These are phyloP conservation scores for Thymallus thymallus DNA, from an alignment of 2,113 vertebrate species.

Conservation along the genomic window DNA sequence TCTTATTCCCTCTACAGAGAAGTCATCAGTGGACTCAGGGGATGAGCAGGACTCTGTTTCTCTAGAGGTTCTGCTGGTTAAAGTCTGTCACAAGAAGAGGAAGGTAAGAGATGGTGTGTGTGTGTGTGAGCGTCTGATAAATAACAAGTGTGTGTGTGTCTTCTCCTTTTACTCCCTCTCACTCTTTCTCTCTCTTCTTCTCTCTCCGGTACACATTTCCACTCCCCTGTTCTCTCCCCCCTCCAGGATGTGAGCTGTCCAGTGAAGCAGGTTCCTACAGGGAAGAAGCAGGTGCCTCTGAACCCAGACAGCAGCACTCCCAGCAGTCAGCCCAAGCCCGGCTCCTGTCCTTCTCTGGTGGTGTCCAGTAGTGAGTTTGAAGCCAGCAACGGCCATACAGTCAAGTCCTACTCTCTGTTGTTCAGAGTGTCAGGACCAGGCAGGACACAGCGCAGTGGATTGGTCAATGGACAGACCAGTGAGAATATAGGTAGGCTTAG, in stretches of 20 bases:
- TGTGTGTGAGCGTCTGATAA: not conserved
- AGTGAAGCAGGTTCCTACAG: constrained; percentile 98
- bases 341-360: constrained; percentile 92
- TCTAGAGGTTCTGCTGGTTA: constrained; percentile 97
- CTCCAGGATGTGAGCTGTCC: constrained; percentile 97
- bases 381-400: constrained; percentile 98
- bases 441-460: constrained; percentile 80
- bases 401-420: constrained; percentile 97
- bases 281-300: constrained; percentile 99
- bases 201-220: not conserved
- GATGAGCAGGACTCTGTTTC: constrained; percentile 97
- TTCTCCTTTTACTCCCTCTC: not conserved
- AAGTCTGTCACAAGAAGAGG: constrained; percentile 99
- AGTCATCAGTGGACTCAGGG: constrained; percentile 96
- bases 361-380: constrained; percentile 99
- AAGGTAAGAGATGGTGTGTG: constrained; percentile 87
- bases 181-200: not conserved
- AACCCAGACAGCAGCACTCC: constrained; percentile 88
- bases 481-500: constrained; percentile 88
- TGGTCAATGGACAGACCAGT: constrained; percentile 91
- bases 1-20: constrained; percentile 78
- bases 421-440: constrained; percentile 94
- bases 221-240: not conserved
- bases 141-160: not conserved
- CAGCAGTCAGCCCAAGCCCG: constrained; percentile 84